A percentile compares a stretch with the other conserved stretches of the same genome.
phyloP scores from a whole-genome alignment of 2,888 invertebrate genomes.

The Drosophila mimetica region DNA sequence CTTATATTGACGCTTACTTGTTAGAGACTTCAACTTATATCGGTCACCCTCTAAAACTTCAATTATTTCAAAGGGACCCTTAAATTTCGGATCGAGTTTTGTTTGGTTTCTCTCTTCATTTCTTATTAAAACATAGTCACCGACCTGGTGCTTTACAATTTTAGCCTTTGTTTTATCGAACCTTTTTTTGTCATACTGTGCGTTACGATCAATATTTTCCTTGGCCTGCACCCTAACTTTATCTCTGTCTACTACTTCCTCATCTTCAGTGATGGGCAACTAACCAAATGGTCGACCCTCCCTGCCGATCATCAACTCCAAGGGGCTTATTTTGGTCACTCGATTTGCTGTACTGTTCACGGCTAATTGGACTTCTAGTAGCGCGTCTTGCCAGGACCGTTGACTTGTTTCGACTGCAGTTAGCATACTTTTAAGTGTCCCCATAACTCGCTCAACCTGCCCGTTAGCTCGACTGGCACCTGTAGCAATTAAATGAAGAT shows the following conservation, averaged over 20 bases:
- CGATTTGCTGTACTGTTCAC: neutral
- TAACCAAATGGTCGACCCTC: slow-evolving; percentile 6
- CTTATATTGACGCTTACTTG: too few species aligned
- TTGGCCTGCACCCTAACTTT: neutral
- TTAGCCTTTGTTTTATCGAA: neutral
- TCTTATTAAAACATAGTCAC: too few species aligned
- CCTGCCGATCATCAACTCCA: neutral
- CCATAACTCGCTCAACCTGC: neutral
- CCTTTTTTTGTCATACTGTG: neutral
- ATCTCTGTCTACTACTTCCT: neutral
- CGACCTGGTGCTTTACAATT: neutral
- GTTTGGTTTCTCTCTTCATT: too few species aligned
- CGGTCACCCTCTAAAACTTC: too few species aligned
- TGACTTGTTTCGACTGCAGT: neutral
- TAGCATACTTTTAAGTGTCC: neutral
- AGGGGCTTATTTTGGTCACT: slow-evolving; percentile 1
- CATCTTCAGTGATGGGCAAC: slow-evolving; percentile 1
- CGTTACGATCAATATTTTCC: neutral
- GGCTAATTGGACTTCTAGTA: slow-evolving; percentile 3
- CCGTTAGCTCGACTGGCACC: neutral
- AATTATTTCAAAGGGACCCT: too few species aligned
- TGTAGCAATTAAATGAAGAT: slow-evolving; percentile 2
- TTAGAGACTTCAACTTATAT: too few species aligned
- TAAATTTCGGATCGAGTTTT: too few species aligned
- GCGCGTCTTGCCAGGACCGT: neutral